Evolutionary conservation across 2,113 vertebrate species (phyloP).

Genomic region (Alouatta palliata): DNA sequence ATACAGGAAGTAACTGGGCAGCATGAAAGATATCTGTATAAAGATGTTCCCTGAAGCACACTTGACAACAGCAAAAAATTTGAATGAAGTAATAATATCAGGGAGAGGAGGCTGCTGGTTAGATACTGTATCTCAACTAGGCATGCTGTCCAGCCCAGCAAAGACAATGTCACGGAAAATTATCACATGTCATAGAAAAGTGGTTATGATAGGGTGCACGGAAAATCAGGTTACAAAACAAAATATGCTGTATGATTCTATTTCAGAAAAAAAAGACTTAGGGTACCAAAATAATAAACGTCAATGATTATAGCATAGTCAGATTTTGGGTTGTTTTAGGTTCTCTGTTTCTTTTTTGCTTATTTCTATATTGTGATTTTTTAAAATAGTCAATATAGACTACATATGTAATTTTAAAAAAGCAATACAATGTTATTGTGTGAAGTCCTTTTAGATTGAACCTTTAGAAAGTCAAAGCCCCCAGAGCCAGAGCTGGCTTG

Average conservation of each 20-base stretch:
- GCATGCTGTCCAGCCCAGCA: neutral
- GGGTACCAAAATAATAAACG: neutral
- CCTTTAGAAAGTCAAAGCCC: neutral
- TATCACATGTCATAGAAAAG: neutral
- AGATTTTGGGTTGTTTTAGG: neutral
- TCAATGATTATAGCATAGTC: neutral
- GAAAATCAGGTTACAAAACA: neutral
- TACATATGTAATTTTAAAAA: neutral
- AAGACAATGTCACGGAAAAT: neutral
- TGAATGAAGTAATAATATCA: neutral
- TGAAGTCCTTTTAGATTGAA: neutral
- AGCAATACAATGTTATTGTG: neutral
- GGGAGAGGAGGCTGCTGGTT: neutral
- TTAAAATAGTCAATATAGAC: neutral
- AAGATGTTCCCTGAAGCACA: neutral
- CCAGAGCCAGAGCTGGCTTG: rapidly evolving
- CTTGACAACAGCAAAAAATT: neutral
- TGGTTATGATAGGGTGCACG: neutral
- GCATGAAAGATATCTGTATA: neutral
- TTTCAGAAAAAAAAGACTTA: neutral
- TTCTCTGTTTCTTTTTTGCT: neutral
- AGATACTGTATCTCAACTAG: neutral
- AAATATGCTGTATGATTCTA: neutral
- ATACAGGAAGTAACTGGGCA: neutral
- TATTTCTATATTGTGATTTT: neutral